These are phyloP conservation scores for Lasioglossum villosulum DNA, from an alignment of 2,888 invertebrate genomes.

Conservation along the genomic window DNA sequence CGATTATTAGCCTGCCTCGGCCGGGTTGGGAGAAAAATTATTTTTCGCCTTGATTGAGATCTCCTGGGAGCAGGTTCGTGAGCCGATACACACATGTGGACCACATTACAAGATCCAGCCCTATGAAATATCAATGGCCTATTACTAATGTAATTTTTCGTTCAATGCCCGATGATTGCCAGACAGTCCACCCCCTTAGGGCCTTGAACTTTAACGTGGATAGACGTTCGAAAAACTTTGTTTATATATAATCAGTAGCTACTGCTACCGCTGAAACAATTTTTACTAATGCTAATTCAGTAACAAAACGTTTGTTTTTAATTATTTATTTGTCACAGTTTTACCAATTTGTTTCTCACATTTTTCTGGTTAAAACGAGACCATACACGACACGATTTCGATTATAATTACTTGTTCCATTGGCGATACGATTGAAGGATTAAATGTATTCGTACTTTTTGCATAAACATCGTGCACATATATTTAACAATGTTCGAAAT, in stretches of 20 bases:
- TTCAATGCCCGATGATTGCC: conserved; percentile 81
- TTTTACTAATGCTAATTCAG: background rate
- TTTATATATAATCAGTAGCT: conserved; percentile 7
- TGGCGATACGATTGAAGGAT: background rate
- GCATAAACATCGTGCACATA: background rate
- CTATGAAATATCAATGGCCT: conserved; percentile 82
- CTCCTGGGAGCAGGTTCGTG: conserved; percentile 77
- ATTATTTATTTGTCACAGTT: background rate
- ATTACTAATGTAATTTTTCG: conserved; percentile 82
- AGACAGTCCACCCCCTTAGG: conserved; percentile 51
- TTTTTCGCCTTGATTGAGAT: conserved; percentile 83
- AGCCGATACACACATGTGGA: conserved; percentile 62
- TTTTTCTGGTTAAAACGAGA: background rate
- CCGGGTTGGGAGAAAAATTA: conserved; percentile 76
- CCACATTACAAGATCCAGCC: conserved; percentile 70
- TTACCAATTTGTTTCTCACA: rapidly evolving
- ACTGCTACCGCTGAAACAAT: conserved; percentile 16
- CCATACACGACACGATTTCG: background rate
- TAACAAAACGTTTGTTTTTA: background rate
- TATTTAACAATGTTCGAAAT: background rate
- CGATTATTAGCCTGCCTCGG: conserved; percentile 75
- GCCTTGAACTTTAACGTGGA: conserved; percentile 18
- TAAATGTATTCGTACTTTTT: too few relatives aligned
- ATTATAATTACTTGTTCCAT: background rate
- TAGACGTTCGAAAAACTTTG: conserved; percentile 34